Conservation (phyloP, 2,113 vertebrate species). For the Oophaga pumilio region DNA sequence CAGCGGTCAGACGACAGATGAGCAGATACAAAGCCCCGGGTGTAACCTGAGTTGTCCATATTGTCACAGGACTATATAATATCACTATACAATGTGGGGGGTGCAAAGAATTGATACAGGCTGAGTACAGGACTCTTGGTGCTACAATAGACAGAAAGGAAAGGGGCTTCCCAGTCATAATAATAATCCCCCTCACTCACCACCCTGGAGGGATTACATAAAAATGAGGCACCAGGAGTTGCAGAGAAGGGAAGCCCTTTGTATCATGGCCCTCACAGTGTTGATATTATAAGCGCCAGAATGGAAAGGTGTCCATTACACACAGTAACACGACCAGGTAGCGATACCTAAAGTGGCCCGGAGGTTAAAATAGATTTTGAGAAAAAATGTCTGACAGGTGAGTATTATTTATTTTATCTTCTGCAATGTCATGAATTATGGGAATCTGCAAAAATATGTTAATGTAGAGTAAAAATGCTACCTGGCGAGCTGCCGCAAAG, state of each 20-base stretch:
- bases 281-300: background rate
- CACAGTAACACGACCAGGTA: background rate
- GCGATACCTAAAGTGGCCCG: background rate
- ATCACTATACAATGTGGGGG: slow-evolving; percentile 26
- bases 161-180: slow-evolving; percentile 20
- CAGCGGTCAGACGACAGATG: slow-evolving; percentile 35
- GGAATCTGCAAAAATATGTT: background rate
- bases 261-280: slow-evolving; percentile 12
- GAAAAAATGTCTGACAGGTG: background rate
- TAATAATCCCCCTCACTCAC: slow-evolving; percentile 45
- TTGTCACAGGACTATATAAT: slow-evolving; percentile 36
- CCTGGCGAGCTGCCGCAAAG: background rate
- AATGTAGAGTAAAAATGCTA: background rate
- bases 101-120: slow-evolving; percentile 4
- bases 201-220: slow-evolving; percentile 42
- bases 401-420: background rate
- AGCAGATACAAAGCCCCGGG: background rate
- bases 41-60: slow-evolving; percentile 25
- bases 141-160: slow-evolving; percentile 36
- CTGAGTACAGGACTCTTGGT: background rate
- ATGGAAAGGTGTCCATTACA: slow-evolving; percentile 36
- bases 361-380: background rate
- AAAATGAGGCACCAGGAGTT: slow-evolving; percentile 25
- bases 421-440: background rate
- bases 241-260: slow-evolving; percentile 37